phyloP scores from a whole-genome alignment of 1,140 invertebrate species.

The Agrilus planipennis region DNA sequence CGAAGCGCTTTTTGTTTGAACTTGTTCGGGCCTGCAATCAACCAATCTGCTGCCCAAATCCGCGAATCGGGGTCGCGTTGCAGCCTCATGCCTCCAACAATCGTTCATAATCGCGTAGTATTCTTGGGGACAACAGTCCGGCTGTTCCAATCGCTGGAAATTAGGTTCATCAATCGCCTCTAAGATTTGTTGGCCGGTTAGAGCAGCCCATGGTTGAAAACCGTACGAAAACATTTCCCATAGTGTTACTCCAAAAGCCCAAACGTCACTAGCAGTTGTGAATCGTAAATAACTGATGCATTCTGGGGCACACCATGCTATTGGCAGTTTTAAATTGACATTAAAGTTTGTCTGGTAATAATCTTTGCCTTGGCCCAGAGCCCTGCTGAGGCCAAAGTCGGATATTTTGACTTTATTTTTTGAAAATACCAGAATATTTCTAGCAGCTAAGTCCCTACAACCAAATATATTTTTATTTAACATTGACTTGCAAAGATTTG shows the following conservation, averaged over 20 bases:
- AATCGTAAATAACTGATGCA: slow-evolving; percentile 94
- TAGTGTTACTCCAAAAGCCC: slow-evolving; percentile 95
- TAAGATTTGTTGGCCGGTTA: slow-evolving; percentile 90
- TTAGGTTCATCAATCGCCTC: slow-evolving; percentile 93
- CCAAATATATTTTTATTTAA: background rate
- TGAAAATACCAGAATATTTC: slow-evolving; percentile 92
- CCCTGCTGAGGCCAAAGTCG: slow-evolving; percentile 91
- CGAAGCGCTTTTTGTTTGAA: slow-evolving; percentile 39
- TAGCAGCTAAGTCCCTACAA: slow-evolving; percentile 78
- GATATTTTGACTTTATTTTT: slow-evolving; percentile 97
- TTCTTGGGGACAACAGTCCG: slow-evolving; percentile 88
- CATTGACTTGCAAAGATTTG: background rate
- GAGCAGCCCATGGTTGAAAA: slow-evolving; percentile 92
- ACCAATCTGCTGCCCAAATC: slow-evolving; percentile 71
- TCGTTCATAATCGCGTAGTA: slow-evolving; percentile 88
- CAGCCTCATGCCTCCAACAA: slow-evolving; percentile 90
- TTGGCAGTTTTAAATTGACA: slow-evolving; percentile 92
- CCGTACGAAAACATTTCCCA: slow-evolving; percentile 99
- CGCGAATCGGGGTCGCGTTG: slow-evolving; percentile 80
- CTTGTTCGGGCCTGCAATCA: slow-evolving; percentile 82
- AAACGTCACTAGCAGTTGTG: slow-evolving; percentile 92
- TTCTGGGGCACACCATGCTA: slow-evolving; percentile 98
- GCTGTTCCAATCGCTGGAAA: slow-evolving; percentile 78
- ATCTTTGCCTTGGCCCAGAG: slow-evolving; percentile 94
- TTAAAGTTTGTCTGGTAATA: slow-evolving; percentile 99